These are phyloP conservation scores for Trachelus troglodyta DNA, from an alignment of 2,888 invertebrate species.

Conservation along the genomic window DNA sequence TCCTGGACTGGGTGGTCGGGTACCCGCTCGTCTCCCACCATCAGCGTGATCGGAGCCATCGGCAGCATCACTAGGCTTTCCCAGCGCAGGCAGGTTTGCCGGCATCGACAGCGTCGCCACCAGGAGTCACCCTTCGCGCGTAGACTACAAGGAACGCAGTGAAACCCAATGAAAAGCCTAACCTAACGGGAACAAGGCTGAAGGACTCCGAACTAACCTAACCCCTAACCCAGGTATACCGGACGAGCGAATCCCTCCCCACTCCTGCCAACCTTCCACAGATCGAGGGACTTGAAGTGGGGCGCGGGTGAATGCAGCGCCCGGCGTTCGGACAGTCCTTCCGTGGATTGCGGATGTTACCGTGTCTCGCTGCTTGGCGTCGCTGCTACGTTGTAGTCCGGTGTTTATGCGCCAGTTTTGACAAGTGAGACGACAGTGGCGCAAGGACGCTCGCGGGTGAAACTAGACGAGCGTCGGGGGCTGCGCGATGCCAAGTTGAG, in stretches of 20 bases:
- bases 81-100: neutral
- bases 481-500: conserved; percentile 20
- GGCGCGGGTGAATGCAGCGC: conserved; percentile 22
- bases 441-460: conserved; percentile 36
- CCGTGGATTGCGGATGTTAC: conserved; percentile 51
- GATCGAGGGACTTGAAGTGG: conserved; percentile 19
- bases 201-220: conserved; percentile 20
- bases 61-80: neutral
- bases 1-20: conserved; percentile 35
- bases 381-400: conserved; percentile 25
- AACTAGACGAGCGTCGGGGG: conserved; percentile 32
- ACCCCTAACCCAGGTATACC: neutral
- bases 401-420: conserved; percentile 12
- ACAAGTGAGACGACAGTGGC: conserved; percentile 4
- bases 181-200: conserved; percentile 27
- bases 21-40: conserved; percentile 5
- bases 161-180: conserved; percentile 5
- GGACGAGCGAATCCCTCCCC: conserved; percentile 16
- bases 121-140: neutral
- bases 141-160: neutral
- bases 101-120: neutral
- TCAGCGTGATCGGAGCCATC: neutral
- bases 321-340: conserved; percentile 51
- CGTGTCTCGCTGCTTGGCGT: conserved; percentile 23
- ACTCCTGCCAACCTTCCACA: conserved; percentile 5